Evolutionary conservation across 1,140 invertebrate genomes (phyloP), one percentile per base, ranked within the genome.

Genomic region (Bombus breviceps): DNA sequence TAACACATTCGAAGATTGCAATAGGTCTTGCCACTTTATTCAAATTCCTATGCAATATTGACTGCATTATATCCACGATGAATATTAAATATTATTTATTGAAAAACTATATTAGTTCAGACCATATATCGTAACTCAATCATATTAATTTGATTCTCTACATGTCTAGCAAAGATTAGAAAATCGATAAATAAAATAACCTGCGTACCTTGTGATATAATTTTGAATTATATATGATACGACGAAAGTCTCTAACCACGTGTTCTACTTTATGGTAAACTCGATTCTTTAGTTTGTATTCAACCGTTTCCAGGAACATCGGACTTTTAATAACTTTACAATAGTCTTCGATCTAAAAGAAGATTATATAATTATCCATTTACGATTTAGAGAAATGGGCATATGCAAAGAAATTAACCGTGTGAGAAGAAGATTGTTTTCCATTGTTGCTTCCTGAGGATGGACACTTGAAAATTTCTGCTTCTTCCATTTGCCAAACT

Each of bases 241-340:
- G 88, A 80, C 92, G 89, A 68, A 94, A 94, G 89, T 94, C 93
- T 78, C 88, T 88, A n/a, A 93, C 80, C 28, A 87, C 90, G 41
- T 94, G 91, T 57, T 93, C 93, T 32, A 93, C 88, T 82, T 93
- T 94, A 18, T 89, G 89, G 18, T 94, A 94, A 59, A 91, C 86
- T 47, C 90, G 90, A 88, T 93, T 94, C 76, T 92, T 94, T 43
- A 94, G 77, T 66, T 94, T 94, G 41, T 93, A 93, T 5, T 89
- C 92, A 69, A 94, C 91, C 25, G 93, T 93, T 76, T 93, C 92
- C 4, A 94, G 86, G 84, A 93, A 93, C 78, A 94, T 91, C 0
- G 93, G 93, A 86, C 82, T 92, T n/a, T 93, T 93, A 12, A 92
- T 78, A 47, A 91, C 57, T 84, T 92, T 93, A 62, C 86, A 90